These are phyloP conservation scores for Ariopsis seemanni DNA, from an alignment of 2,113 vertebrate genomes.

Conservation along the genomic window DNA sequence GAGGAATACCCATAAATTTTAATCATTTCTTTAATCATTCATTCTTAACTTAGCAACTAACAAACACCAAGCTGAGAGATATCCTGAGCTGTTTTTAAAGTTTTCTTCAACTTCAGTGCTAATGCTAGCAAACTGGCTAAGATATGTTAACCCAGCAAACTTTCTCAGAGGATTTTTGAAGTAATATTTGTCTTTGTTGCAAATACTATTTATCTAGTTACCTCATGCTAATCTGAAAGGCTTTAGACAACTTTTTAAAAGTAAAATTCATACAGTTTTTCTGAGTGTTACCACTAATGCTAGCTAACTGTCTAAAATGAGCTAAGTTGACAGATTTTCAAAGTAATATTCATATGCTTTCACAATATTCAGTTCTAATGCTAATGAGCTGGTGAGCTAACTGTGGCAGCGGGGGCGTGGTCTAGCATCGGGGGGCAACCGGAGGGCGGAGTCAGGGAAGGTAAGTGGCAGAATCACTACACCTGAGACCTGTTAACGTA, in stretches of 20 bases:
- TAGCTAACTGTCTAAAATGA: not conserved
- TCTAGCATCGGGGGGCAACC: too few relatives aligned
- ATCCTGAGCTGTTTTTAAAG: not conserved
- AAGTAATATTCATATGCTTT: not conserved
- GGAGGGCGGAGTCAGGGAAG: too few relatives aligned
- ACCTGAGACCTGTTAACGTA: too few relatives aligned
- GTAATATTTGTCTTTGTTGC: not conserved
- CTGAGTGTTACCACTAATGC: not conserved
- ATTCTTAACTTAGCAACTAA: not conserved
- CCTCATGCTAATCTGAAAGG: not conserved
- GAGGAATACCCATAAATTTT: too few relatives aligned
- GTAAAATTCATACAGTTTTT: not conserved
- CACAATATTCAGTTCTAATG: too few relatives aligned
- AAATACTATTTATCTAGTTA: not conserved
- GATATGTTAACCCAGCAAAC: not conserved
- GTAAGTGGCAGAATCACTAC: too few relatives aligned
- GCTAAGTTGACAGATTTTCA: not conserved
- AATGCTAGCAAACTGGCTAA: not conserved
- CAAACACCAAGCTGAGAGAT: not conserved
- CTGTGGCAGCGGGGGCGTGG: too few relatives aligned
- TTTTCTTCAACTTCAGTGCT: not conserved
- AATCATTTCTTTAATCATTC: not conserved
- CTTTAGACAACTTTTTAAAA: not conserved
- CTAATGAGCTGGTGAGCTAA: too few relatives aligned
- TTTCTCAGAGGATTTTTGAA: not conserved